Evolutionary conservation across 2,888 invertebrate genomes (phyloP), one percentile per base, ranked within the genome.

Genomic region (Harmothoe impar): DNA sequence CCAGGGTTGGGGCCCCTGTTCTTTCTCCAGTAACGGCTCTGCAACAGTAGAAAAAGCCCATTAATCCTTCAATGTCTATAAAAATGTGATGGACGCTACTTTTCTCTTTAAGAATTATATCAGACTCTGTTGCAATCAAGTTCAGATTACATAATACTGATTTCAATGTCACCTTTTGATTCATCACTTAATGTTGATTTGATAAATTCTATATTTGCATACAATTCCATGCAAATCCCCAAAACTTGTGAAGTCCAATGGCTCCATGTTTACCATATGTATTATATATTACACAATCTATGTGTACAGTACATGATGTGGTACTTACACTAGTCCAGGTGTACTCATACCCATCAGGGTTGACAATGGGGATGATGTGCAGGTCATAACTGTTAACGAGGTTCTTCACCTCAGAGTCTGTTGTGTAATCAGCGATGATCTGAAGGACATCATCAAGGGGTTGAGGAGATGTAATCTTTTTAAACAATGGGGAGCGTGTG

Each of bases 331-430:
- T n/a, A 20, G 12, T 54, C 54, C 54, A 29, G 5, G 86, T 86
- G 29, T 86, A 23, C 1, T 52, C 86, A 54, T 86, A 86, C 12
- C 86, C 86, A 56, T 86, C 86, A 1, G 86, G 86, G 56, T 86
- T 86, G 86, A 52, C 86, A 20, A 56, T 20, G 29, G 20, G 86
- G 0, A 86, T 5, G n/a, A 86, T 1, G 54, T 86, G 52, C 1
- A 52, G 3, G 54, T 86, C 86, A 33, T 86, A 54, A n/a, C 52
- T 52, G 20, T 54, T 25, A 0, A 54, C 54, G 0, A 86, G 29
- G 20, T 86, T 1, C 54, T 25, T 52, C 0, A 54, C 33, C 15
- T 56, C 56, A 0, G 15, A 0, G 23, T 86, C 86, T n/a, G 52
- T 3, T 7, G 29, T 0, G 33, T 86, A 86, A 29, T 25, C 86